phyloP scores from a whole-genome alignment of 2,797 vertebrate genomes.

The Chiroxiphia lanceolata region DNA sequence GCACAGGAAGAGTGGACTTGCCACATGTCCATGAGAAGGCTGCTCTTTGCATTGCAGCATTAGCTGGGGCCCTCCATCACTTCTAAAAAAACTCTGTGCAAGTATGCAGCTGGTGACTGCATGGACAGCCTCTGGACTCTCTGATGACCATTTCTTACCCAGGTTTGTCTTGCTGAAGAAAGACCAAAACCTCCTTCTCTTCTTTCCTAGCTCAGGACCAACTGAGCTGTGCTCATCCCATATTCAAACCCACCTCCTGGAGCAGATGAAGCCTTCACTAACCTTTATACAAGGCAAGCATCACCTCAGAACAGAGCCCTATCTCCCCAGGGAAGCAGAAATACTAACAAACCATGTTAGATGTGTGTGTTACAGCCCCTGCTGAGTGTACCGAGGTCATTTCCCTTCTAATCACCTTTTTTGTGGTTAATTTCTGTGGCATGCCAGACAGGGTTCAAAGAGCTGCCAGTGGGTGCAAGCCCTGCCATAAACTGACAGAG shows the following conservation, averaged over 20 bases:
- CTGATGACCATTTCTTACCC: neutral
- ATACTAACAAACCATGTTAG: neutral
- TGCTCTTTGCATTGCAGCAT: neutral
- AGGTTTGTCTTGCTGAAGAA: neutral
- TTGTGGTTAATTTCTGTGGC: neutral
- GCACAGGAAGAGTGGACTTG: fast-evolving
- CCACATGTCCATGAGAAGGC: neutral
- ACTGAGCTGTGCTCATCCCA: neutral
- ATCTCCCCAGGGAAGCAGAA: neutral
- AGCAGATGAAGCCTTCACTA: neutral
- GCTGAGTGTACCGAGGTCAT: neutral
- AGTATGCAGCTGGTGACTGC: fast-evolving
- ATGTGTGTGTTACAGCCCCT: neutral
- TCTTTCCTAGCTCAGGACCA: neutral
- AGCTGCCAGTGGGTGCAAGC: neutral
- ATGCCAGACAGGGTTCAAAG: neutral
- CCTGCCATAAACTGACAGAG: neutral
- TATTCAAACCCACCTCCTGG: neutral
- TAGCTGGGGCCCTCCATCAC: neutral
- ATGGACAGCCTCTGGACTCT: neutral
- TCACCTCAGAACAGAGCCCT: neutral
- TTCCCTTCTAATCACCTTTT: neutral
- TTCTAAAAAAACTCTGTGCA: neutral
- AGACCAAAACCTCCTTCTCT: neutral
- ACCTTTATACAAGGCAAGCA: neutral